These are phyloP conservation scores for Acanthisitta chloris DNA, from an alignment of 2,113 vertebrate species.

Conservation along the genomic window DNA sequence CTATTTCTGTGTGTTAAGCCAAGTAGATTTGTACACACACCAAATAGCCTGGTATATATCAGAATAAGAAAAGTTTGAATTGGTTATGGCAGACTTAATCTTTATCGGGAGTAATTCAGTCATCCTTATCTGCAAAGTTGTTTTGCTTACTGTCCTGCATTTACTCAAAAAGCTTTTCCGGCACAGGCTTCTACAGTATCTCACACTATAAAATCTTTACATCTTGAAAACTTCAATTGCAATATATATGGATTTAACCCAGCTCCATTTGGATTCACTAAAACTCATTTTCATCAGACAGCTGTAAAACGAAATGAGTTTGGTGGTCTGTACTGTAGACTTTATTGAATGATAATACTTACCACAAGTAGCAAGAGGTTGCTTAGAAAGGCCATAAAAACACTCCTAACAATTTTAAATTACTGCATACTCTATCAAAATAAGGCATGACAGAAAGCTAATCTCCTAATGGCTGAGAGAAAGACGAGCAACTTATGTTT, in stretches of 20 bases:
- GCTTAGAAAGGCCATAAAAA: conserved; percentile 6
- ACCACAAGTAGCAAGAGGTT: conserved; percentile 44
- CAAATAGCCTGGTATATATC: conserved; percentile 67
- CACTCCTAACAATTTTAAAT: conserved; percentile 4
- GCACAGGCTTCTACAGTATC: conserved; percentile 3
- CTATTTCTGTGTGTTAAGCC: not conserved
- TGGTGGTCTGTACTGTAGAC: conserved; percentile 61
- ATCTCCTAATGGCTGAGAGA: conserved; percentile 47
- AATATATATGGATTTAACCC: conserved; percentile 69
- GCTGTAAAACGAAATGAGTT: conserved; percentile 63
- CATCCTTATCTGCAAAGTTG: conserved; percentile 47
- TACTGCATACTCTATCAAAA: not conserved
- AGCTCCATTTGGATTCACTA: conserved; percentile 64
- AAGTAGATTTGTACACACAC: not conserved
- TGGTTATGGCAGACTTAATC: conserved; percentile 67
- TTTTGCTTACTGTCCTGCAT: conserved; percentile 60
- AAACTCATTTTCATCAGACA: conserved; percentile 71
- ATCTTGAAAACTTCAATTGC: conserved; percentile 60
- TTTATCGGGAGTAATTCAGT: conserved; percentile 60
- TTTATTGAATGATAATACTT: conserved; percentile 43
- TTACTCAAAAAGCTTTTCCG: conserved; percentile 62
- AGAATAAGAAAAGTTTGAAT: conserved; percentile 54
- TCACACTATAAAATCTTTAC: conserved; percentile 62
- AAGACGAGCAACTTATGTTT: conserved; percentile 31
- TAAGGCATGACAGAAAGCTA: conserved; percentile 38